These are phyloP conservation scores for Paedocypris micromegethes DNA, from an alignment of 2,797 vertebrate species.

Conservation along the genomic window DNA sequence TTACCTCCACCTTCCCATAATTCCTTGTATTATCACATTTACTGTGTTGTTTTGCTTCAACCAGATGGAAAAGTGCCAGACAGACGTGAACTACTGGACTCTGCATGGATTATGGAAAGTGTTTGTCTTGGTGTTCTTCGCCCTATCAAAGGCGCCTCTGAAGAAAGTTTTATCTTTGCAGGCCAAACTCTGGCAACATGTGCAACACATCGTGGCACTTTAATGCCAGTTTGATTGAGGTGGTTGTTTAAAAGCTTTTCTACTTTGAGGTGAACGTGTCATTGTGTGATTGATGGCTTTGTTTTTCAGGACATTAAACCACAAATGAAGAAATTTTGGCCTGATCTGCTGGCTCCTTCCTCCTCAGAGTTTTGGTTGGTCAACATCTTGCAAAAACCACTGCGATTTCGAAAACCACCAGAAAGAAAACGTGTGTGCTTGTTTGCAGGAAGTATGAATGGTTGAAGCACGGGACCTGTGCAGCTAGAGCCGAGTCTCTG, in stretches of 20 bases:
- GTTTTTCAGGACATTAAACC: conserved; percentile 67
- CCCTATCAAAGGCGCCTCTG: background rate
- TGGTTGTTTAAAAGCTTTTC: conserved; percentile 39
- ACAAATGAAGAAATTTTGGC: conserved; percentile 71
- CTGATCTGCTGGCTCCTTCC: conserved; percentile 59
- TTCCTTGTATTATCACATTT: background rate
- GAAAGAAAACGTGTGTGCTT: background rate
- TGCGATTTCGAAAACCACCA: no score
- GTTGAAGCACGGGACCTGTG: conserved; percentile 93
- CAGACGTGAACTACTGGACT: conserved; percentile 66
- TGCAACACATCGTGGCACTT: conserved; percentile 74
- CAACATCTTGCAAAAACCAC: background rate
- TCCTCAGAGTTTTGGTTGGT: conserved; percentile 66
- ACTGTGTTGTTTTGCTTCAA: conserved; percentile 6
- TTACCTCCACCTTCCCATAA: background rate
- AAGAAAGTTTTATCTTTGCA: conserved; percentile 39
- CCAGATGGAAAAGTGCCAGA: conserved; percentile 65
- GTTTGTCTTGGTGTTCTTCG: background rate
- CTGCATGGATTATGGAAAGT: conserved; percentile 70
- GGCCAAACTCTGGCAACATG: conserved; percentile 61
- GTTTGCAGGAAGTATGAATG: conserved; percentile 88
- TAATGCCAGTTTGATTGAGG: conserved; percentile 67
- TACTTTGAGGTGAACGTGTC: background rate
- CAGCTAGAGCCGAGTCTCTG: conserved; percentile 71
- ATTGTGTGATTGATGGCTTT: background rate